Evolutionary conservation across 1,140 invertebrate genomes (phyloP).

Genomic region (Drosophila rufa): DNA sequence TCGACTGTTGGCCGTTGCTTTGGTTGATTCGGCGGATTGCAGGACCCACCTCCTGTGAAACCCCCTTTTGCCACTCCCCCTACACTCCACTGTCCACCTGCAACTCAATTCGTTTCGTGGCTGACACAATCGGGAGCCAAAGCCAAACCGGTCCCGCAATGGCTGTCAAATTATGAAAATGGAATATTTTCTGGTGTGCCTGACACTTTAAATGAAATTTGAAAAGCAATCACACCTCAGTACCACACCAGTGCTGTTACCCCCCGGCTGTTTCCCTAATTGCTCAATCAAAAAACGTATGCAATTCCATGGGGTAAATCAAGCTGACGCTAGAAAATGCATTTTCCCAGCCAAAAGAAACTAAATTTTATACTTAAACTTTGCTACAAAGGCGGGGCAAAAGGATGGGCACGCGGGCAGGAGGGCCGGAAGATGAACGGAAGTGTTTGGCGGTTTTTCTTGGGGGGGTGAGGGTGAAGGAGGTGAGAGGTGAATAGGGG

Average conservation of each 20-base stretch:
- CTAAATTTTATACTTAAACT: slow-evolving; percentile 68
- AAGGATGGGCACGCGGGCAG: not conserved
- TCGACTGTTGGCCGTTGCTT: slow-evolving; percentile 33
- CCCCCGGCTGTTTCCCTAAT: slow-evolving; percentile 54
- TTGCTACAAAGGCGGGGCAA: slow-evolving; percentile 44
- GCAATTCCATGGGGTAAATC: slow-evolving; percentile 75
- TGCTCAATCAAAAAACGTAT: slow-evolving; percentile 81
- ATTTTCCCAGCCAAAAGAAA: slow-evolving; percentile 55
- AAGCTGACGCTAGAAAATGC: slow-evolving; percentile 63
- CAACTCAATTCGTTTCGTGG: slow-evolving; percentile 3
- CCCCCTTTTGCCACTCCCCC: not conserved
- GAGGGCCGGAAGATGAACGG: slow-evolving; percentile 46
- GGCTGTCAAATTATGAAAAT: slow-evolving; percentile 79
- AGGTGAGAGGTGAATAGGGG: not conserved
- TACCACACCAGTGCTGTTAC: too few species aligned
- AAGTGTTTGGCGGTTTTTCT: slow-evolving; percentile 77
- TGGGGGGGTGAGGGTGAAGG: not conserved
- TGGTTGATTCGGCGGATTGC: slow-evolving; percentile 17
- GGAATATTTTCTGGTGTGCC: slow-evolving; percentile 66
- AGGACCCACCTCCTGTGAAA: not conserved
- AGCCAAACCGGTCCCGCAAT: slow-evolving; percentile 44
- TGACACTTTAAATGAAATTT: slow-evolving; percentile 79
- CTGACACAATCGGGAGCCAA: slow-evolving; percentile 33
- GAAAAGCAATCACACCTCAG: slow-evolving; percentile 58
- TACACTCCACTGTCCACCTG: slow-evolving; percentile 16